Evolutionary conservation across 64 coral and sea anemone species (phyloP).

Genomic region (Platygyra sinensis): DNA sequence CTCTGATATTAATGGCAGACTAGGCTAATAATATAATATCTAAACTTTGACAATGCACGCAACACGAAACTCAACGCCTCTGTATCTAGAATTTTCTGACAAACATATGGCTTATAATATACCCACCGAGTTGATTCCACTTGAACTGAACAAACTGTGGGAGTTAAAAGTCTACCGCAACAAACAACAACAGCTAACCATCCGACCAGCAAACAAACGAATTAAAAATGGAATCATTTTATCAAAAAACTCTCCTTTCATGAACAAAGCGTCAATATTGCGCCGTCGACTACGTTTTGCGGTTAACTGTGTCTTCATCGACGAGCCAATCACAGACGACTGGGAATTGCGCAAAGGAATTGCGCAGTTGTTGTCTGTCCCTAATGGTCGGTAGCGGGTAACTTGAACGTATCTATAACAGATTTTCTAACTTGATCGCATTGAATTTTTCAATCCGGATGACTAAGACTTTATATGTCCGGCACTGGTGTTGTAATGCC

Average conservation of each 20-base stretch:
- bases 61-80: neutral
- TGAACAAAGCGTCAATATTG: neutral
- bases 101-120: no score
- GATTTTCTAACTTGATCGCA: slow-evolving; percentile 12
- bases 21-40: neutral
- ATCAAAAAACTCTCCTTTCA: neutral
- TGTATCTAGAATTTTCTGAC: neutral
- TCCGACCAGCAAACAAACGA: neutral
- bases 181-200: neutral
- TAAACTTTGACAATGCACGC: neutral
- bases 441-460: slow-evolving; percentile 25
- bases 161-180: neutral
- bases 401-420: neutral
- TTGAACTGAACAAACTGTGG: neutral
- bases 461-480: slow-evolving; percentile 26
- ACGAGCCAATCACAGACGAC: neutral
- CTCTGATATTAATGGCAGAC: neutral
- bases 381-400: neutral
- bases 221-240: neutral
- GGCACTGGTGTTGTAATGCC: neutral
- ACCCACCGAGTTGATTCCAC: neutral
- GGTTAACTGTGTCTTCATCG: neutral
- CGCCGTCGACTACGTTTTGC: neutral
- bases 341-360: neutral
- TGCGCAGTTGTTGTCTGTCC: neutral